These are phyloP conservation scores for Blastobasis adustella DNA, from an alignment of 2,888 invertebrate species.

Conservation along the genomic window DNA sequence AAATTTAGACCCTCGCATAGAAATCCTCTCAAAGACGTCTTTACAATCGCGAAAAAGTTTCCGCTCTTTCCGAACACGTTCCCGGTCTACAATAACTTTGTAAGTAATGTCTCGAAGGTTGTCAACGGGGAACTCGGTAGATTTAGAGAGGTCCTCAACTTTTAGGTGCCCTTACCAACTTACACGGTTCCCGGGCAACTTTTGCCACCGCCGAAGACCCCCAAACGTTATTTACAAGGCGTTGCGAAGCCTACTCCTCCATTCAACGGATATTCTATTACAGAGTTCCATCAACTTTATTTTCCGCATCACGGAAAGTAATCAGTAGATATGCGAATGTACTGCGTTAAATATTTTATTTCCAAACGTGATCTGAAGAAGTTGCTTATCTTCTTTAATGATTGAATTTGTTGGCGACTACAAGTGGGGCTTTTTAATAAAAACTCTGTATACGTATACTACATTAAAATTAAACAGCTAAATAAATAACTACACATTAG, in stretches of 20 bases:
- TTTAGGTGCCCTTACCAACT: constrained; percentile 34
- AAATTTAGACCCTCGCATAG: not conserved
- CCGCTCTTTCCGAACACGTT: constrained; percentile 15
- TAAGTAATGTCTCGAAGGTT: constrained; percentile 37
- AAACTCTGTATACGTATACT: too few species aligned
- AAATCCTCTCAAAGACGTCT: not conserved
- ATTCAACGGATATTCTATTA: constrained; percentile 43
- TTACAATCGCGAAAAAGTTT: not conserved
- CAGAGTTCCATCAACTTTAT: constrained; percentile 34
- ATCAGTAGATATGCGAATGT: constrained; percentile 20
- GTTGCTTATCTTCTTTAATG: not conserved
- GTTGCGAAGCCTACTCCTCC: constrained; percentile 7
- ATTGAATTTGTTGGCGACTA: too few species aligned
- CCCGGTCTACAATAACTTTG: constrained; percentile 25
- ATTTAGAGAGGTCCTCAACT: constrained; percentile 49
- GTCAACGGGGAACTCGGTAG: constrained; percentile 48
- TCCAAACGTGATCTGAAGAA: constrained; percentile 1
- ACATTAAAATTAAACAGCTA: too few species aligned
- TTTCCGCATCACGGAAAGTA: constrained; percentile 26
- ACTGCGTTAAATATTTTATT: constrained; percentile 5
- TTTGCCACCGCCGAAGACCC: constrained; percentile 37
- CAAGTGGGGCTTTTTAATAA: too few species aligned
- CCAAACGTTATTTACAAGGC: constrained; percentile 39
- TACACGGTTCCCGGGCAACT: constrained; percentile 28
- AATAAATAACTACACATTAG: too few species aligned